Evolutionary conservation across 2,888 invertebrate genomes (phyloP).

Genomic region (Agapetus fuscipes): DNA sequence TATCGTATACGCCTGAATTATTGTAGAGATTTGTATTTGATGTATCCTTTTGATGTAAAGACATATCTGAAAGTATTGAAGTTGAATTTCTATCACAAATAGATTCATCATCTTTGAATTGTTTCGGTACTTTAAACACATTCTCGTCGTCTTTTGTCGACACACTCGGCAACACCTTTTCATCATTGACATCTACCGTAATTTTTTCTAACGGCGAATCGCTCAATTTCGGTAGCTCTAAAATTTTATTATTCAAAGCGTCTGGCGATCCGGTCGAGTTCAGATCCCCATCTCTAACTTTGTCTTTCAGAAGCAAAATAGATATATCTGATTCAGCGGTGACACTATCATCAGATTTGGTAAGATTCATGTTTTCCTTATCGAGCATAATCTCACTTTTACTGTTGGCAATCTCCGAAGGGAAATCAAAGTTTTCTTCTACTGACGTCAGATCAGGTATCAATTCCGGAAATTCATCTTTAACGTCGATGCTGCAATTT

Average conservation of each 20-base stretch:
- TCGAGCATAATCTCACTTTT: slow-evolving; percentile 31
- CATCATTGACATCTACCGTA: too few species aligned
- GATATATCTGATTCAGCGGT: slow-evolving; percentile 8
- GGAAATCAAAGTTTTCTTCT: slow-evolving; percentile 22
- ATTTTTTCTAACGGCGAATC: too few species aligned
- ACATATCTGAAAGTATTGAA: neutral
- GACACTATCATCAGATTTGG: slow-evolving; percentile 9
- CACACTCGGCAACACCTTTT: too few species aligned
- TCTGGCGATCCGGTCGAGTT: neutral
- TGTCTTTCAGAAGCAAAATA: slow-evolving; percentile 1
- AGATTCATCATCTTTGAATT: too few species aligned
- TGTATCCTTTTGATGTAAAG: neutral
- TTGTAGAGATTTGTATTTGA: neutral
- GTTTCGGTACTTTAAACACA: too few species aligned
- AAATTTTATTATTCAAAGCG: neutral
- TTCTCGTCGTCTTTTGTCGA: too few species aligned
- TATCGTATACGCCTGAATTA: neutral
- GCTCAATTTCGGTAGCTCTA: neutral
- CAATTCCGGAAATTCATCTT: slow-evolving; percentile 5
- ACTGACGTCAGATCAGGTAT: slow-evolving; percentile 21
- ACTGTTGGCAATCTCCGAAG: slow-evolving; percentile 28
- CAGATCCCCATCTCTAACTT: neutral
- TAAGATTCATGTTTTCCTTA: slow-evolving; percentile 1
- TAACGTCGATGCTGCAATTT: slow-evolving; percentile 1
- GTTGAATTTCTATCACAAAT: too few species aligned